Base-by-base conservation (phyloP, 1,140 invertebrate genomes). In the Psilanteris sp. region DNA sequence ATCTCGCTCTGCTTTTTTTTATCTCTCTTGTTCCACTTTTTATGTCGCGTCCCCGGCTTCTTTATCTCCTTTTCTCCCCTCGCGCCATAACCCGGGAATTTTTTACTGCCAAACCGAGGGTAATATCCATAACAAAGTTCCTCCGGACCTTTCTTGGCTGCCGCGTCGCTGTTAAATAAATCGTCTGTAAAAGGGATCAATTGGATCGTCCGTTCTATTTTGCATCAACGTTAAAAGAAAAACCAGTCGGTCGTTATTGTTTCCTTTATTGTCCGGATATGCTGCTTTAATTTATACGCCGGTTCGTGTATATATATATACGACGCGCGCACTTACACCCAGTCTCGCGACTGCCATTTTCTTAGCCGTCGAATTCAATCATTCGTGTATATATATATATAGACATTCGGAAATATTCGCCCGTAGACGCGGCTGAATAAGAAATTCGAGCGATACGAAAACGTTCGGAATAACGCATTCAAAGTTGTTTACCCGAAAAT, bases 101-200 rank as follows among this genome's bases (percentile, higher is more conserved):
- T 74, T 74, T 74, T 67, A 74, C 70, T 50, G 59, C 59, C 59
- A 73, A 64, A 72, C 55, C 59, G 52, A 50, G 59, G 70, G 52
- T 66, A 73, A 73, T 73, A 73, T 73, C 70, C 70, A 73, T 73
- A 73, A 73, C 59, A 50, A 66, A 52, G 41, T 66, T 73, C n/a
- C 67, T 39, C 26, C 39, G 29, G 44, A 54, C 34, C 37, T 66
- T 48, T 10, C 48, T 61, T 31, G 14, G 57, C 41, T 24, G 24
- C 11, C 50, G n/a, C n/a, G 32, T 27, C 32, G 59, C 48, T 50
- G 48, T 73, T 73, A 73, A 66, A 59, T 59, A 64, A 64, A 64
- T 73, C 68, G 68, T 43, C 68, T 48, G 48, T 50, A 43, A 73
- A 64, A 73, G 22, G 48, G 59, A 64, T 57, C 68, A 57, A 64